These are phyloP conservation scores for Lerista edwardsae DNA, from an alignment of 2,797 vertebrate genomes.

Conservation along the genomic window DNA sequence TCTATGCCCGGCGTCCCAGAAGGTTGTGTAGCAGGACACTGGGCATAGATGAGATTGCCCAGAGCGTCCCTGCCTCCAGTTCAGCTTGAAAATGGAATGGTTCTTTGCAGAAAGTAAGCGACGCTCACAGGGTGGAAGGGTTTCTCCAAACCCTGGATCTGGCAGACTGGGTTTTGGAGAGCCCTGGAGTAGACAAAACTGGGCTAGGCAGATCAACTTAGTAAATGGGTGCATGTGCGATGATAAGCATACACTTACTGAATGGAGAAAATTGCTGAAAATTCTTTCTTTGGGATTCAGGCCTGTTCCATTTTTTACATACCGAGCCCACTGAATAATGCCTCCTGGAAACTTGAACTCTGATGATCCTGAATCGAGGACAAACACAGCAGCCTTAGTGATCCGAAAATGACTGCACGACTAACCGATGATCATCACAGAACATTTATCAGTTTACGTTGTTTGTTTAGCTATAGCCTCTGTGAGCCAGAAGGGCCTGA, in stretches of 20 bases:
- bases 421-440: not conserved
- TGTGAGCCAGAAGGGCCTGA: not conserved
- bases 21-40: no score
- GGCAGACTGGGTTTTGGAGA: no score
- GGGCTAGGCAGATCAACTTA: not conserved
- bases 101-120: no score
- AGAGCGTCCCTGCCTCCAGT: no score
- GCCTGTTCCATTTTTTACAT: constrained; percentile 53
- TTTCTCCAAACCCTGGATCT: no score
- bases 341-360: constrained; percentile 71
- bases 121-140: no score
- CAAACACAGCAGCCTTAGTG: not conserved
- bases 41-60: no score
- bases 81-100: no score
- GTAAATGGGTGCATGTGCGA: not conserved
- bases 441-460: not conserved
- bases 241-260: constrained; percentile 46
- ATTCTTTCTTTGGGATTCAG: constrained; percentile 64
- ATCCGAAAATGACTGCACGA: not conserved
- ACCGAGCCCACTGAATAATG: constrained; percentile 72
- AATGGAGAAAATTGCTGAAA: constrained; percentile 71
- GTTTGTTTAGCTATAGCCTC: not conserved
- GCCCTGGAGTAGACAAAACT: no score
- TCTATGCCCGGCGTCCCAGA: no score
- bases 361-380: constrained; percentile 63